Evolutionary conservation across 2,113 vertebrate genomes (phyloP).

Genomic region (Cryptomyrus ogoouensis): DNA sequence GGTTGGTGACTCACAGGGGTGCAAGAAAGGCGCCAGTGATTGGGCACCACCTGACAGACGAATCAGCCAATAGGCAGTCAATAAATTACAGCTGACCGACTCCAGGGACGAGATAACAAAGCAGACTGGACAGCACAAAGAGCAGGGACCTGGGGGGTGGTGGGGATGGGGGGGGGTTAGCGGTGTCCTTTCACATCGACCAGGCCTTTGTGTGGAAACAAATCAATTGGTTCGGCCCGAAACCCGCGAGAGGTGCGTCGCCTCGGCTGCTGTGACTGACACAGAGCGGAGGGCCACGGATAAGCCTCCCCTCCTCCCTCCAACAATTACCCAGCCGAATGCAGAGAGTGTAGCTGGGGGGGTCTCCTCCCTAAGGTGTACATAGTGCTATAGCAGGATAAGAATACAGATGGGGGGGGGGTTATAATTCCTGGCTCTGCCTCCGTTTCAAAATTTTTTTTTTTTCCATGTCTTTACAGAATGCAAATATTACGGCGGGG

Average conservation of each 20-base stretch:
- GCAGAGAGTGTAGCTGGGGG: not conserved
- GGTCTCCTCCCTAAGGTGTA: not conserved
- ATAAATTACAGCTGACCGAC: not conserved
- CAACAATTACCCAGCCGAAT: not conserved
- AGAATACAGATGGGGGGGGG: not conserved
- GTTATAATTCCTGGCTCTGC: not conserved
- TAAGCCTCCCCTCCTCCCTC: not conserved
- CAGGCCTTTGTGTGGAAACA: not conserved
- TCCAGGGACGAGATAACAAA: not conserved
- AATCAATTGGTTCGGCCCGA: not conserved
- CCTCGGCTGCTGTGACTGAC: not conserved
- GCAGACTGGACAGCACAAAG: not conserved
- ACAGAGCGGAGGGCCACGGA: not conserved
- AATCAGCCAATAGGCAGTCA: not conserved
- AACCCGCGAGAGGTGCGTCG: not conserved
- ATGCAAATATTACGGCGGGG: slow-evolving; percentile 11
- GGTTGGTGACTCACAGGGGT: not conserved
- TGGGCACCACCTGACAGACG: not conserved
- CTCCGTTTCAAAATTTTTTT: not conserved
- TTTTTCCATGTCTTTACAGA: not conserved
- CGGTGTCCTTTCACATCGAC: not conserved
- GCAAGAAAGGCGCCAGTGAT: not conserved
- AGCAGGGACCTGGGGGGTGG: not conserved
- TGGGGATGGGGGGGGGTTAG: not conserved
- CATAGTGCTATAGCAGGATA: not conserved